Evolutionary conservation across 92 coral and sea anemone genomes (phyloP), one percentile per base, ranked within the genome.

Genomic region (Porites rus): DNA sequence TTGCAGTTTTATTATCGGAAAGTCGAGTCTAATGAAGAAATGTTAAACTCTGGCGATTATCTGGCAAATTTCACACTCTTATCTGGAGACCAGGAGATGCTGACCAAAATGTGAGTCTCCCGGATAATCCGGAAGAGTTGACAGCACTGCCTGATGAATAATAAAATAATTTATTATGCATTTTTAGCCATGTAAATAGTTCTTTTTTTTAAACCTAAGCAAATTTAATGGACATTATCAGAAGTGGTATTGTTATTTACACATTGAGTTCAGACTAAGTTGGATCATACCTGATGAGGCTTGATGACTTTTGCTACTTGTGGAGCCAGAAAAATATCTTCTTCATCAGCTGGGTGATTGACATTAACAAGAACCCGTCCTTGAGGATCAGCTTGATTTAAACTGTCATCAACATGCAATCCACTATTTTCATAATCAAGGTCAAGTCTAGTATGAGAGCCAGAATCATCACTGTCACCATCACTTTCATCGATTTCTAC

Each of bases 361-460:
- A 92, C 90, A 67, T 97, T 97, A 2, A 95, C 99, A 68, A 93
- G 81, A 24, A 97, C 99, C 64, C 89, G 87, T 7, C 99, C 99
- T 13, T 93, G 90, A 0, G 90, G 64, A 92, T 95, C 93, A 51
- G 79, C 92, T 70, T 79, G 85, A 79, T 97, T 97, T 31, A 54
- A 85, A 56, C 56, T 71, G 83, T 97, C 99, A 50, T 95, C 95
- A n/a, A 92, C 91, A 78, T 97, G 98, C 52, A 92, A 22, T 1
- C 99, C 99, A 60, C 93, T 91, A 81, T 93, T 95, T 72, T 93
- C 98, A 84, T 94, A 94, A 89, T 95, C 99, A 74, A 74, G 78
- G 10, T 75, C 65, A 1, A 14, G 13, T 14, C 72, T 78, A 10
- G 65, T 10, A 19, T 10, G 31, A 71, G 20, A 10, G 19, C 11